Evolutionary conservation across 2,113 vertebrate genomes (phyloP).

Genomic region (Ammodytes dubius): DNA sequence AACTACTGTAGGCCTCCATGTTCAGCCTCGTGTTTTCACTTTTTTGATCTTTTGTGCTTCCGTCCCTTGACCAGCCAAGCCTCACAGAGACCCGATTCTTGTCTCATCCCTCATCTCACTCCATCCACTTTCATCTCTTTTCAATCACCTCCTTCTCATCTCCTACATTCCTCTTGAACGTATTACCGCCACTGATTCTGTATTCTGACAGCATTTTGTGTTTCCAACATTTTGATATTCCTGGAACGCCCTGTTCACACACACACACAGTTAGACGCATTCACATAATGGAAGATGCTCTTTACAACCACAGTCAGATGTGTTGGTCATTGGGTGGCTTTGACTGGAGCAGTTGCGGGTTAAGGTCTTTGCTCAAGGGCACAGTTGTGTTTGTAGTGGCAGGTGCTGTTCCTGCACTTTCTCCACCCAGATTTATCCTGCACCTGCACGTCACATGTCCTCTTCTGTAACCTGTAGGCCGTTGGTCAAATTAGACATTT

Average conservation of each 20-base stretch:
- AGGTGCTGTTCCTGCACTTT: constrained; percentile 2
- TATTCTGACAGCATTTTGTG: background rate
- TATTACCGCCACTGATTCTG: background rate
- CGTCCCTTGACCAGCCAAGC: background rate
- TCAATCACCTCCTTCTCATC: background rate
- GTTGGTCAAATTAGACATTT: background rate
- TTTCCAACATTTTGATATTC: background rate
- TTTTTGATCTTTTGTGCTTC: constrained; percentile 31
- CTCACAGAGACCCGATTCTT: background rate
- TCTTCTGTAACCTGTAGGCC: background rate
- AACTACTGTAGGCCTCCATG: background rate
- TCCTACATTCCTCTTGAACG: background rate
- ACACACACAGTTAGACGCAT: background rate
- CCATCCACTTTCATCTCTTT: background rate
- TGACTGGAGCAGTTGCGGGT: background rate
- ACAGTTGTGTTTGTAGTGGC: background rate
- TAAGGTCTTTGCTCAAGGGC: background rate
- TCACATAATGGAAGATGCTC: background rate
- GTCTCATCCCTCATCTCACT: background rate
- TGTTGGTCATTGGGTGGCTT: background rate
- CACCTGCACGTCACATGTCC: background rate
- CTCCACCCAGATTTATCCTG: background rate
- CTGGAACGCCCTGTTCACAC: background rate
- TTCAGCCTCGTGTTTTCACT: constrained; percentile 32
- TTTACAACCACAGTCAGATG: background rate